phyloP scores from a whole-genome alignment of 2,888 invertebrate genomes.

The Actias luna region DNA sequence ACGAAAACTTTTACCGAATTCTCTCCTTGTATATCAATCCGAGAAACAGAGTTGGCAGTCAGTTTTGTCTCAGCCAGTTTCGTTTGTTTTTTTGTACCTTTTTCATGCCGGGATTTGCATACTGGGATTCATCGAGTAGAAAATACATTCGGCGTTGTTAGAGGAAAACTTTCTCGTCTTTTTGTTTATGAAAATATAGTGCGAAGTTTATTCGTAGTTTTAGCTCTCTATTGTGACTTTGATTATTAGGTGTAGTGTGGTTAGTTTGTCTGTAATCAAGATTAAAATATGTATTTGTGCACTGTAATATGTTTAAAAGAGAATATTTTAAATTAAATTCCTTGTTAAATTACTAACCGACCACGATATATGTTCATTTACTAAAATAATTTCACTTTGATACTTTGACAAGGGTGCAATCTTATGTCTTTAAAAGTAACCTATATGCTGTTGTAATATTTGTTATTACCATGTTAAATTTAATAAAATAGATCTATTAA shows the following conservation, averaged over 20 bases:
- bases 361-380: too few species aligned
- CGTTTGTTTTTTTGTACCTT: slow-evolving; percentile 5
- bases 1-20: slow-evolving; percentile 6
- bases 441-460: too few species aligned
- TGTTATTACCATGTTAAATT: too few species aligned
- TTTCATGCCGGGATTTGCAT: slow-evolving; percentile 2
- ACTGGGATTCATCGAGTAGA: not conserved
- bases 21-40: slow-evolving; percentile 7
- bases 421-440: too few species aligned
- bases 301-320: too few species aligned
- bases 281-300: too few species aligned
- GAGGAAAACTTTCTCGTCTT: not conserved
- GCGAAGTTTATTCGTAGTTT: not conserved
- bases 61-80: slow-evolving; percentile 8
- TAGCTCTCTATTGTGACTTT: not conserved
- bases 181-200: not conserved
- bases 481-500: too few species aligned
- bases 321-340: too few species aligned
- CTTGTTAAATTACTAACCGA: too few species aligned
- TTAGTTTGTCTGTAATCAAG: too few species aligned
- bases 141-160: not conserved
- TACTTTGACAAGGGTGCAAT: too few species aligned
- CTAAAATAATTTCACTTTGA: too few species aligned
- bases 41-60: slow-evolving; percentile 3
- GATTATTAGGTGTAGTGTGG: not conserved